A percentile compares a stretch with the other conserved stretches of the same genome.
phyloP scores from a whole-genome alignment of 2,797 vertebrate species.

The Anas capensis region DNA sequence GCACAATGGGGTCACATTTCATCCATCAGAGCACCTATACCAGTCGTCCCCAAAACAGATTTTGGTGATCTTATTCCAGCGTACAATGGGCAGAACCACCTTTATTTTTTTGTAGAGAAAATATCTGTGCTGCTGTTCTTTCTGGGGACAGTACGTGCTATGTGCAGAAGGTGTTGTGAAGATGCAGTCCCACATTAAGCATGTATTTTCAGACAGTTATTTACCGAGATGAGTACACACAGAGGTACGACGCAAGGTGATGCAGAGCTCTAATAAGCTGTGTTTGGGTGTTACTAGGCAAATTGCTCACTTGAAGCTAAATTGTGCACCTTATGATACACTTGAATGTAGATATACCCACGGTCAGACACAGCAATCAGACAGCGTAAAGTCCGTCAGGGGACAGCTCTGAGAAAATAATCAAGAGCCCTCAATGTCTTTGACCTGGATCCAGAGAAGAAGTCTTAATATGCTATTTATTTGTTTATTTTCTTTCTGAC shows the following conservation, averaged over 20 bases:
- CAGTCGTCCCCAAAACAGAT: background rate
- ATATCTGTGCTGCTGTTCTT: background rate
- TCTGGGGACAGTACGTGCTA: accelerated
- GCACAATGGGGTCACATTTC: accelerated
- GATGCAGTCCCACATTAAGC: accelerated
- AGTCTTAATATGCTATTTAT: background rate
- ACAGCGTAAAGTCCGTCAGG: background rate
- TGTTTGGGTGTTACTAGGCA: background rate
- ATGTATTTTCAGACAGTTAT: background rate
- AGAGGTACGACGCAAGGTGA: background rate
- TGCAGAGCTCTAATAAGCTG: background rate
- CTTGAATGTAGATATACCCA: background rate
- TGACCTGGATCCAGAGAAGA: background rate
- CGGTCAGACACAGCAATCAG: background rate
- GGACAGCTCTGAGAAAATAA: background rate
- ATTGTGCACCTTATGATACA: background rate
- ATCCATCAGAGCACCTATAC: background rate
- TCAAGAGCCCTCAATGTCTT: background rate
- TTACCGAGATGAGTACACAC: background rate
- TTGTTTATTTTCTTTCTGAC: background rate
- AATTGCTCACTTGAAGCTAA: background rate
- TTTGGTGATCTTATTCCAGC: background rate
- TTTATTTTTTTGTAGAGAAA: background rate
- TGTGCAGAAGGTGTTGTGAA: background rate
- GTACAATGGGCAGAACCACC: background rate